Percentiles rank a stretch among this genome's conserved stretches.
These are phyloP conservation scores for Calosoma granatense DNA, from an alignment of 1,140 invertebrate species.

Conservation along the genomic window DNA sequence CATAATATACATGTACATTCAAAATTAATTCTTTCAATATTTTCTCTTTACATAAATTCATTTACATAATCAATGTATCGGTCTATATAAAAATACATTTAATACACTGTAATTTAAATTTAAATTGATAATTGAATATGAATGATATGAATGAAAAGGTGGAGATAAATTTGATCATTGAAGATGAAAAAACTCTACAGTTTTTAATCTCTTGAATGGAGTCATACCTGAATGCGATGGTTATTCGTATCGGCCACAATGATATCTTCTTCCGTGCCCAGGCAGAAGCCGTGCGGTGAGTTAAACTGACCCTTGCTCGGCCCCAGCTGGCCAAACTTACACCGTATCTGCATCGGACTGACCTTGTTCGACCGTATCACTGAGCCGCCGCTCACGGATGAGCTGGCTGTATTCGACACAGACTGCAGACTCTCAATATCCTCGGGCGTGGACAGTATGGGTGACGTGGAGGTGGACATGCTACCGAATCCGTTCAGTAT, in stretches of 20 bases:
- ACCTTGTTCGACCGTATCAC: slow-evolving; percentile 54
- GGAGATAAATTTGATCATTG: background rate
- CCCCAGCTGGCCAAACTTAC: slow-evolving; percentile 89
- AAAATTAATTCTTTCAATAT: slow-evolving; percentile 10
- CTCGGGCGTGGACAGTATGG: slow-evolving; percentile 42
- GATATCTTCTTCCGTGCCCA: slow-evolving; percentile 88
- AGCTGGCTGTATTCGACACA: slow-evolving; percentile 30
- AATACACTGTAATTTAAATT: no score
- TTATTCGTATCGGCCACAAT: slow-evolving; percentile 95
- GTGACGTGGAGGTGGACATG: slow-evolving; percentile 50
- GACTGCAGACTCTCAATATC: slow-evolving; percentile 20
- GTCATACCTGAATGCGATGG: slow-evolving; percentile 82
- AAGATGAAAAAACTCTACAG: no score
- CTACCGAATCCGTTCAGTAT: slow-evolving; percentile 43
- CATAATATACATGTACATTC: no score
- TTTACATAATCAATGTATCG: background rate
- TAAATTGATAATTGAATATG: no score
- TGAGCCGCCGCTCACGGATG: slow-evolving; percentile 28
- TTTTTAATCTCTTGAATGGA: no score
- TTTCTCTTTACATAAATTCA: slow-evolving; percentile 6
- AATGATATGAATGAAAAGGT: no score
- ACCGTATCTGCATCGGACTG: slow-evolving; percentile 75
- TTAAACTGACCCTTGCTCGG: slow-evolving; percentile 88
- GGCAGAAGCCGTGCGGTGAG: slow-evolving; percentile 93
- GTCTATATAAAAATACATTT: no score